Evolutionary conservation across 2,113 vertebrate genomes (phyloP).

Genomic region (Prinia subflava): DNA sequence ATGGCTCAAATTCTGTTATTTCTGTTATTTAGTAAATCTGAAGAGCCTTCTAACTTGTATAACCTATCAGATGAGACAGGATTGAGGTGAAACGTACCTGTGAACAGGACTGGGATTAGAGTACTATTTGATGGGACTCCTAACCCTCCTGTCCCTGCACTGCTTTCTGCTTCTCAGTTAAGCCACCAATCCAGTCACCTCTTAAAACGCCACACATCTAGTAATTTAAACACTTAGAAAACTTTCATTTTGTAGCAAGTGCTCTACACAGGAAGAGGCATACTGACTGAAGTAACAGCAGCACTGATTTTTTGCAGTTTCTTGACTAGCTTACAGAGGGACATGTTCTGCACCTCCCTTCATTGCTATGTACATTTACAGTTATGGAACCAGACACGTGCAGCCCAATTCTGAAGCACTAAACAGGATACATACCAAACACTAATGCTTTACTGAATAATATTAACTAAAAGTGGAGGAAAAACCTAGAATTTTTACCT

Average conservation of each 20-base stretch:
- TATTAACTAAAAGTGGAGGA: background rate
- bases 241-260: background rate
- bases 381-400: background rate
- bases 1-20: background rate
- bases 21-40: background rate
- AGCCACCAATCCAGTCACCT: background rate
- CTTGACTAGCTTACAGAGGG: background rate
- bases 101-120: background rate
- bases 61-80: background rate
- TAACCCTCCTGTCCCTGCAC: background rate
- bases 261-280: background rate
- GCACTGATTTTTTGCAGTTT: background rate
- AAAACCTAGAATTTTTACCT: background rate
- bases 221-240: background rate
- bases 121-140: background rate
- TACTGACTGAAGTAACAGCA: background rate
- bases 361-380: background rate
- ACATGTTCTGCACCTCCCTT: background rate
- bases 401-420: background rate
- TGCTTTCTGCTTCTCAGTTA: background rate
- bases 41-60: background rate
- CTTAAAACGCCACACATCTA: background rate
- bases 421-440: background rate
- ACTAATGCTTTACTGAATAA: background rate
- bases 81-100: background rate